Evolutionary conservation across 1,140 invertebrate species (phyloP).

Genomic region (Aphaenogaster ashmeadi): DNA sequence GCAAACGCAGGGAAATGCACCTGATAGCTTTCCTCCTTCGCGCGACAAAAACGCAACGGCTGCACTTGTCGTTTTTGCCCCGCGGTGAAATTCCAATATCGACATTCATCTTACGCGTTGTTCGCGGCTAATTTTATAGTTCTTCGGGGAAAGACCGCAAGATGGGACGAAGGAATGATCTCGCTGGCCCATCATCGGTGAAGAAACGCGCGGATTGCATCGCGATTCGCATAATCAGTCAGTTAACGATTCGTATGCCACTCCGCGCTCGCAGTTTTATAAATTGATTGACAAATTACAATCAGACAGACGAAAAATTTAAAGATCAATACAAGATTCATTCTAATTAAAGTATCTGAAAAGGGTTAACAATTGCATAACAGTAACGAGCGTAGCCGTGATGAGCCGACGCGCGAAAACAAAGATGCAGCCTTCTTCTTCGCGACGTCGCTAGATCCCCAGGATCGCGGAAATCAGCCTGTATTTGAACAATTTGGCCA

Average conservation of each 20-base stretch:
- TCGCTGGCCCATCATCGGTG: neutral
- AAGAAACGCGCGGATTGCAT: neutral
- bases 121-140: slow-evolving; percentile 26
- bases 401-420: neutral
- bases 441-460: too few species aligned
- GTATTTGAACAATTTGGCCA: too few species aligned
- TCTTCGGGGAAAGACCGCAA: neutral
- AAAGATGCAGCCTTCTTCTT: too few species aligned
- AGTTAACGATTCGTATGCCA: neutral
- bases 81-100: slow-evolving; percentile 29
- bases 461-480: neutral
- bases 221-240: neutral
- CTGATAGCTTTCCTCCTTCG: neutral
- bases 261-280: too few species aligned
- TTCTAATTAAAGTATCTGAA: too few species aligned
- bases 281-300: too few species aligned
- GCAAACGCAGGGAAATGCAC: neutral
- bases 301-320: too few species aligned
- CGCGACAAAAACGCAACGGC: neutral
- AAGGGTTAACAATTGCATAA: neutral
- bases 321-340: too few species aligned
- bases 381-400: slow-evolving; percentile 19
- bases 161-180: neutral
- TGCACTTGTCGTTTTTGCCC: slow-evolving; percentile 1
- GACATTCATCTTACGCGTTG: slow-evolving; percentile 37